phyloP scores from a whole-genome alignment of 2,113 vertebrate species.

The Periophthalmus modestus region DNA sequence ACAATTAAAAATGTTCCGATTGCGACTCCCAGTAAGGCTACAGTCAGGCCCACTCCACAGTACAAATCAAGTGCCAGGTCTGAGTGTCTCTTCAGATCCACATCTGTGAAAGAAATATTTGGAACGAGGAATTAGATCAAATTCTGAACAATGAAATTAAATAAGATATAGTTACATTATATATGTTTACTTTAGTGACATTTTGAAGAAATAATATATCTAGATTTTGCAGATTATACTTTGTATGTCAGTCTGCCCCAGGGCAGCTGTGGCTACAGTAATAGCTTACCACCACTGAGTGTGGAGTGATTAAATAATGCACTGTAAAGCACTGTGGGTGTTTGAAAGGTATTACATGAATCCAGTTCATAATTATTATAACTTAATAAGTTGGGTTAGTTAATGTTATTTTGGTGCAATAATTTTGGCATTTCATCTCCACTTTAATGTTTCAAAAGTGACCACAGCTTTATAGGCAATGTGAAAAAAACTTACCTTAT shows the following conservation, averaged over 20 bases:
- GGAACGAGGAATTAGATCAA: neutral
- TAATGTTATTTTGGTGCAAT: neutral
- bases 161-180: neutral
- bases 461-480: neutral
- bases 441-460: neutral
- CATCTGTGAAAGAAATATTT: conserved; percentile 34
- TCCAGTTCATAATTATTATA: neutral
- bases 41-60: conserved; percentile 45
- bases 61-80: conserved; percentile 34
- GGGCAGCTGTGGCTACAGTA: too few relatives aligned
- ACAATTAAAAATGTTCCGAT: conserved; percentile 46
- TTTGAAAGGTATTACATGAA: too few relatives aligned
- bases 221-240: neutral
- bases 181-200: neutral
- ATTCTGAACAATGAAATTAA: neutral
- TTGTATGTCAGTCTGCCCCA: neutral
- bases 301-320: too few relatives aligned
- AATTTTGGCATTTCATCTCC: neutral
- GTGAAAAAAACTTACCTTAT: too few relatives aligned
- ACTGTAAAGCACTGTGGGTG: too few relatives aligned
- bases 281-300: too few relatives aligned
- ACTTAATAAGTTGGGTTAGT: neutral
- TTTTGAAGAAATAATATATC: neutral
- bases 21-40: conserved; percentile 37
- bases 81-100: neutral